phyloP scores from a whole-genome alignment of 2,113 vertebrate genomes.

The Apeltes quadracus region DNA sequence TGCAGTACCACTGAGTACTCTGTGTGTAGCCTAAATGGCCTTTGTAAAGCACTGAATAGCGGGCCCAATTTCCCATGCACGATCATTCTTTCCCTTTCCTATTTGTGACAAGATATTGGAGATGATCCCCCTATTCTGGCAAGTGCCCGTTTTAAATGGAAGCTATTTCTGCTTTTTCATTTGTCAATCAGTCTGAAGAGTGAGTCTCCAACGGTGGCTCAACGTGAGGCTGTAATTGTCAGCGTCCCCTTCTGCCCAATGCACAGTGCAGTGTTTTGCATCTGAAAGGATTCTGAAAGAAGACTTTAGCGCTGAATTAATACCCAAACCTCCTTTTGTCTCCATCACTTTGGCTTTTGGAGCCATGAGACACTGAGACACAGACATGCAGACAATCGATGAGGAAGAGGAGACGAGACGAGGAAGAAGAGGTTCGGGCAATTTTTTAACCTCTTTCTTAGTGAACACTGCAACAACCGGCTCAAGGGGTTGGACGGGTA shows the following conservation, averaged over 20 bases:
- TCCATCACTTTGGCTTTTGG: slow-evolving; percentile 68
- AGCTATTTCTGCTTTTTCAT: slow-evolving; percentile 78
- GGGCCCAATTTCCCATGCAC: slow-evolving; percentile 68
- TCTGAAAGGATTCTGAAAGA: slow-evolving; percentile 77
- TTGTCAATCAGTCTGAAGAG: slow-evolving; percentile 80
- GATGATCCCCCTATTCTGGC: slow-evolving; percentile 72
- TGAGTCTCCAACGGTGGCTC: slow-evolving; percentile 58
- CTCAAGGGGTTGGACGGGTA: slow-evolving; percentile 1
- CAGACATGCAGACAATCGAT: slow-evolving; percentile 62
- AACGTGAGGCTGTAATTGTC: slow-evolving; percentile 77
- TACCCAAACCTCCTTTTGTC: slow-evolving; percentile 71
- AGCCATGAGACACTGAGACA: slow-evolving; percentile 52
- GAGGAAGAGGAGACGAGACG: slow-evolving; percentile 42
- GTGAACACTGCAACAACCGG: slow-evolving; percentile 14
- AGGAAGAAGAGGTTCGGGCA: slow-evolving; percentile 7
- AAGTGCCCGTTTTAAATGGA: slow-evolving; percentile 71
- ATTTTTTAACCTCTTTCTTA: slow-evolving; percentile 18
- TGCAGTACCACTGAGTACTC: slow-evolving; percentile 60
- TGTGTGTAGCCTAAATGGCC: slow-evolving; percentile 55
- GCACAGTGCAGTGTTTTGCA: slow-evolving; percentile 70
- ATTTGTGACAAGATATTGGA: slow-evolving; percentile 76
- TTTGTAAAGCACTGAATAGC: slow-evolving; percentile 73
- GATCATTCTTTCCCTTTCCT: slow-evolving; percentile 65
- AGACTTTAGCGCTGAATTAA: slow-evolving; percentile 72
- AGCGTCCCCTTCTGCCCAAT: slow-evolving; percentile 62